phyloP scores from a whole-genome alignment of 2,888 invertebrate genomes.

The Panopea generosa region DNA sequence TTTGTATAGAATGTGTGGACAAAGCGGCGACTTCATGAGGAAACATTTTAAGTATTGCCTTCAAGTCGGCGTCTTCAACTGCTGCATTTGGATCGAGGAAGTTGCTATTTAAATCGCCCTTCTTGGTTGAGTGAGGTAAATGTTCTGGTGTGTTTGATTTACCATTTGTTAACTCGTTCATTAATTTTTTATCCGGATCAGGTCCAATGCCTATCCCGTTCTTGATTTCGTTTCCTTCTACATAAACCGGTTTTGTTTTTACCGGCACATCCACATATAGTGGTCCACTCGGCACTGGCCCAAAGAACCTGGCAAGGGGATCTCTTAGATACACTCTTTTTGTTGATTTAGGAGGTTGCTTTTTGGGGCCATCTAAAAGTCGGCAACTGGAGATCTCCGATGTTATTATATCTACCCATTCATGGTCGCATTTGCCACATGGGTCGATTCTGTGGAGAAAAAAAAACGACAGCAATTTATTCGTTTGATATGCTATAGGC shows the following conservation, averaged over 20 bases:
- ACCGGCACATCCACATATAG: too few relatives aligned
- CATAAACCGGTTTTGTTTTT: not conserved
- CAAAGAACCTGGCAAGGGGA: conserved; percentile 10
- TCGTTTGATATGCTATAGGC: too few relatives aligned
- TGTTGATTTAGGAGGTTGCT: not conserved
- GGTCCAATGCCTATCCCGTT: not conserved
- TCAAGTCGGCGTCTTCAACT: conserved; percentile 25
- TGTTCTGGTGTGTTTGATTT: too few relatives aligned
- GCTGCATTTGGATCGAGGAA: conserved; percentile 27
- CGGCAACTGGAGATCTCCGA: conserved; percentile 41
- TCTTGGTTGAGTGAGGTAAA: too few relatives aligned
- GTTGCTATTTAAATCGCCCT: too few relatives aligned
- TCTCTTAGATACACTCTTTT: conserved; percentile 31
- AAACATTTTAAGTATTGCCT: conserved; percentile 30
- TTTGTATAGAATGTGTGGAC: conserved; percentile 31
- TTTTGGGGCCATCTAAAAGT: conserved; percentile 34
- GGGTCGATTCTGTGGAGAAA: conserved; percentile 47
- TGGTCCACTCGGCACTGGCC: not conserved
- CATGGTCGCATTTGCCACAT: conserved; percentile 43
- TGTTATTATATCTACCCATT: conserved; percentile 52
- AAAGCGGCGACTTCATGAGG: conserved; percentile 40
- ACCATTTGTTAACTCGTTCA: too few relatives aligned
- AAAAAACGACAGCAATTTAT: not conserved
- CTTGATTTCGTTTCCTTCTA: not conserved
- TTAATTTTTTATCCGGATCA: too few relatives aligned